Percentiles rank a stretch among this genome's conserved stretches.
These are phyloP conservation scores for Batillaria attramentaria DNA, from an alignment of 1,140 invertebrate species.

Conservation along the genomic window DNA sequence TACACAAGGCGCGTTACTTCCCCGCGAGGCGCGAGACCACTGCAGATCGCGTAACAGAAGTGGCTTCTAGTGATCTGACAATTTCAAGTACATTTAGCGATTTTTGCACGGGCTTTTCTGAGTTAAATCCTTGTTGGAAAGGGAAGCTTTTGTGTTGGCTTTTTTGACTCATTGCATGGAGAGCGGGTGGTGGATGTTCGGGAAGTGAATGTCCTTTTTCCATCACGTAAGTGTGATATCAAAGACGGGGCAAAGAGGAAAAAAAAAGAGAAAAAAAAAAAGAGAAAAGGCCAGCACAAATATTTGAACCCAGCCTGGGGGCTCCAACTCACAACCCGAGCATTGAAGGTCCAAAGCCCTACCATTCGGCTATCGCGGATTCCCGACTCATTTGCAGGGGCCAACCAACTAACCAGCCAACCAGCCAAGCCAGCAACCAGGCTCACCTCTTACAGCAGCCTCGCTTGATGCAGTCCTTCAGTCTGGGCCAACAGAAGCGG, in stretches of 20 bases:
- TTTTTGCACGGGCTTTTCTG: too few relatives aligned
- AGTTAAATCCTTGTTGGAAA: too few relatives aligned
- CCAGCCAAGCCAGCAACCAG: neutral
- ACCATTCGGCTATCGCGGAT: neutral
- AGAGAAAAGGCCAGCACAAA: neutral
- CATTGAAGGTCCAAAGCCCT: neutral
- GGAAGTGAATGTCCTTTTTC: neutral
- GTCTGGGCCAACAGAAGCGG: slow-evolving; percentile 9
- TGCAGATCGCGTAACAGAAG: too few relatives aligned
- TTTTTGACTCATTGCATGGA: too few relatives aligned
- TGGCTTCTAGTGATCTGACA: too few relatives aligned
- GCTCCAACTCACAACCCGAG: neutral
- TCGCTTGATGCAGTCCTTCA: neutral
- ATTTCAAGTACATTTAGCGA: too few relatives aligned
- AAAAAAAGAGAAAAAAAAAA: neutral
- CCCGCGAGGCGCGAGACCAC: too few relatives aligned
- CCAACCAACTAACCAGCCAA: neutral
- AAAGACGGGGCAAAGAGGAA: neutral
- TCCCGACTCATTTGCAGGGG: neutral
- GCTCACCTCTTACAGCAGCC: neutral
- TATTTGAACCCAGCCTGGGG: too few relatives aligned
- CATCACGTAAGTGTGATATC: neutral
- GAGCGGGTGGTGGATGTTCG: too few relatives aligned
- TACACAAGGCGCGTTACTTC: too few relatives aligned
- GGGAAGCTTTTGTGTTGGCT: too few relatives aligned